phyloP scores from a whole-genome alignment of 1,140 invertebrate species.

The Aphelenchoides avenae region DNA sequence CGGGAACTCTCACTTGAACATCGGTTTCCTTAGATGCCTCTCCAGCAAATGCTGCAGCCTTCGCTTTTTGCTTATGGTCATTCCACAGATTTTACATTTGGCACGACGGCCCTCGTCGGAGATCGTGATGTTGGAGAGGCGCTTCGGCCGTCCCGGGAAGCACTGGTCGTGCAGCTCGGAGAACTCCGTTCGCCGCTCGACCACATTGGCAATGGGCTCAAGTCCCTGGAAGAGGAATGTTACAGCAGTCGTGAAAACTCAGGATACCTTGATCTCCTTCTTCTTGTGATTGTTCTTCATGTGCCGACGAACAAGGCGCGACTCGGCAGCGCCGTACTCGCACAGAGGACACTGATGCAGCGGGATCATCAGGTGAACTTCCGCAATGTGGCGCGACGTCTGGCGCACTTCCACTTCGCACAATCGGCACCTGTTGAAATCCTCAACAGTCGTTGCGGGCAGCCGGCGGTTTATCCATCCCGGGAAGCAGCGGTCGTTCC shows the following conservation, averaged over 20 bases:
- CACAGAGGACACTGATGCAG: slow-evolving; percentile 50
- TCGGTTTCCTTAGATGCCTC: slow-evolving; percentile 27
- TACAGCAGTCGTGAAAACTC: slow-evolving; percentile 5
- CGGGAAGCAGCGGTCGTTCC: slow-evolving; percentile 52
- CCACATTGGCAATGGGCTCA: slow-evolving; percentile 51
- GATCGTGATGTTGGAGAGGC: slow-evolving; percentile 50
- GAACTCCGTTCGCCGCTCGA: slow-evolving; percentile 41
- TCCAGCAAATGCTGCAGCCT: slow-evolving; percentile 31
- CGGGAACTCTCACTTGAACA: slow-evolving; percentile 16
- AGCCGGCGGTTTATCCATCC: slow-evolving; percentile 51
- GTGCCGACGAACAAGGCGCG: slow-evolving; percentile 44
- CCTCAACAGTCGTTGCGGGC: slow-evolving; percentile 37
- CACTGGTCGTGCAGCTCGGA: slow-evolving; percentile 49
- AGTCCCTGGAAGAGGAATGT: slow-evolving; percentile 30
- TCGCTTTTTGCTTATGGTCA: slow-evolving; percentile 35
- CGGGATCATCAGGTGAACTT: slow-evolving; percentile 40
- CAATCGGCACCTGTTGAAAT: slow-evolving; percentile 49
- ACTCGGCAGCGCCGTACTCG: slow-evolving; percentile 49
- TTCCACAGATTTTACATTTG: slow-evolving; percentile 43
- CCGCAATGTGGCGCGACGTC: slow-evolving; percentile 48
- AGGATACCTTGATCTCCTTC: slow-evolving; percentile 39
- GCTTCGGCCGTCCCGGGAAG: slow-evolving; percentile 49
- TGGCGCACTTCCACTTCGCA: slow-evolving; percentile 49
- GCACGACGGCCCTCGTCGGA: slow-evolving; percentile 47
- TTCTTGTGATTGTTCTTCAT: slow-evolving; percentile 49